A percentile compares a stretch with the other conserved stretches of the same genome.
Conservation (phyloP, 2,113 vertebrate species). For the Oophaga pumilio region DNA sequence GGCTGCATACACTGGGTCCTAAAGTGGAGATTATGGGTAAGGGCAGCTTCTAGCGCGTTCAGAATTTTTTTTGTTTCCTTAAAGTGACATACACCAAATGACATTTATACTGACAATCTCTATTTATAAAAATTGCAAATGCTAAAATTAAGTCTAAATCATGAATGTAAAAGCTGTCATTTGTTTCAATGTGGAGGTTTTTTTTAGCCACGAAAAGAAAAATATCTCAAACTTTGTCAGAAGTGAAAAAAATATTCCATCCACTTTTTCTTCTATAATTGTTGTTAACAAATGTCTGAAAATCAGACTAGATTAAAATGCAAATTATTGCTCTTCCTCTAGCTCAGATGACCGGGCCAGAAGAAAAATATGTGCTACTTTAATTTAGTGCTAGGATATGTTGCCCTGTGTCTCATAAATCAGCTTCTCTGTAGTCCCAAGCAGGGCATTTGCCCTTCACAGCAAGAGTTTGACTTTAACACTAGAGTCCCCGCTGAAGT, state of each 20-base stretch:
- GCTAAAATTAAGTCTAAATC: background rate
- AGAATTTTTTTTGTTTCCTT: no score
- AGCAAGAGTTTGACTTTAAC: constrained; percentile 55
- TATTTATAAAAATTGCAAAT: background rate
- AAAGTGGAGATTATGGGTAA: no score
- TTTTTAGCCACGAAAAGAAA: background rate
- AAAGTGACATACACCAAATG: background rate
- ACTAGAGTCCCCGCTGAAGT: background rate
- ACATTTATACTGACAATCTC: background rate
- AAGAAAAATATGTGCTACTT: constrained; percentile 51
- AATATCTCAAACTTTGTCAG: background rate
- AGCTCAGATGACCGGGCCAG: constrained; percentile 50
- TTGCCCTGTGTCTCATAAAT: constrained; percentile 56
- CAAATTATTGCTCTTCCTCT: constrained; percentile 55
- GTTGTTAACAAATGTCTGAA: constrained; percentile 50
- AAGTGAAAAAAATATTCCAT: background rate
- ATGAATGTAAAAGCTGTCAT: background rate
- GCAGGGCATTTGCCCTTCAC: constrained; percentile 63
- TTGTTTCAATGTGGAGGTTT: background rate
- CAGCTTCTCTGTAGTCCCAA: constrained; percentile 45
- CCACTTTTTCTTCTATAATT: constrained; percentile 39
- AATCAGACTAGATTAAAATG: constrained; percentile 57
- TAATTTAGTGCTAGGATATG: constrained; percentile 55
- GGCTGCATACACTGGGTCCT: no score
- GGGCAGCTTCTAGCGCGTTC: no score